Conservation (phyloP, 2,113 vertebrate species). For the Ibidorhyncha struthersii region DNA sequence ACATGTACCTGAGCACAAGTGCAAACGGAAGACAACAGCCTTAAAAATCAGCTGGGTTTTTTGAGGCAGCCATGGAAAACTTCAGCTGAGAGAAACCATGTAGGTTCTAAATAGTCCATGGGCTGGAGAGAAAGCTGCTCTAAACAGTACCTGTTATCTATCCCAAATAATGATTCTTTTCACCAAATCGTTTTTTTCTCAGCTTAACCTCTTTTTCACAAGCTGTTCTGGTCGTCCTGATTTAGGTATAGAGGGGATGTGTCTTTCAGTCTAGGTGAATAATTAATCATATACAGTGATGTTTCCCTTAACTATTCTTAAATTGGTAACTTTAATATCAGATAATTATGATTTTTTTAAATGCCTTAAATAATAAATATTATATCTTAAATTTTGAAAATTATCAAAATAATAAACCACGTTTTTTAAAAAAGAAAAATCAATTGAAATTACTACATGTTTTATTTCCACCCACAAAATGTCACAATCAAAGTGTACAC, state of each 20-base stretch:
- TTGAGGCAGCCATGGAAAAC: neutral
- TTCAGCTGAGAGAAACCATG: neutral
- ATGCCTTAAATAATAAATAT: neutral
- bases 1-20: neutral
- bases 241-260: neutral
- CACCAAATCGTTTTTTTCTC: neutral
- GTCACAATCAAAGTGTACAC: neutral
- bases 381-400: neutral
- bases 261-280: neutral
- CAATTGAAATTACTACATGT: neutral
- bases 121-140: neutral
- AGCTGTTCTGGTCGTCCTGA: neutral
- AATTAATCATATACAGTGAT: neutral
- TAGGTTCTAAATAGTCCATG: neutral
- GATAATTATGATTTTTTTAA: neutral
- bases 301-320: neutral
- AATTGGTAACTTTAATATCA: neutral
- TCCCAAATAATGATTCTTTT: neutral
- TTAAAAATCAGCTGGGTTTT: neutral
- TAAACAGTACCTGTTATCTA: neutral
- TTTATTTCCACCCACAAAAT: neutral
- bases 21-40: neutral
- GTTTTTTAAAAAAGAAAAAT: neutral
- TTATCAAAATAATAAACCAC: neutral
- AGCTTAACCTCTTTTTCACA: neutral